phyloP scores from a whole-genome alignment of 2,888 invertebrate genomes.

The Capitulum mitella region DNA sequence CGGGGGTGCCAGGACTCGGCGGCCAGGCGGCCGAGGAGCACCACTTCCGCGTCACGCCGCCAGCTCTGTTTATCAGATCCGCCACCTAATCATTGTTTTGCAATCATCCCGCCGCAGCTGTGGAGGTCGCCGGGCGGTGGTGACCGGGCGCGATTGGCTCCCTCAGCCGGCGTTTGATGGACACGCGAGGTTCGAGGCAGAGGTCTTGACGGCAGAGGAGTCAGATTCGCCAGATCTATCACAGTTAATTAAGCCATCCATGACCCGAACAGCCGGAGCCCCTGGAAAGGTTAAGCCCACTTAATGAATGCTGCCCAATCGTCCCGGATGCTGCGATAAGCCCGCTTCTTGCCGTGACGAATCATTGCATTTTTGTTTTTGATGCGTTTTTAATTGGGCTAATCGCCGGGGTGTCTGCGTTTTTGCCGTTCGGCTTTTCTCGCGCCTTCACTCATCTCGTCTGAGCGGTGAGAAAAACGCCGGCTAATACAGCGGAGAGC shows the following conservation, averaged over 20 bases:
- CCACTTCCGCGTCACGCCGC: too few relatives aligned
- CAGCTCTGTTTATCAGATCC: too few relatives aligned
- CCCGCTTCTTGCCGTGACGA: conserved; percentile 3
- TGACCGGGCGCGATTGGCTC: neutral
- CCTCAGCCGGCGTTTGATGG: too few relatives aligned
- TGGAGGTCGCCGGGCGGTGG: neutral
- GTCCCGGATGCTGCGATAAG: conserved; percentile 12
- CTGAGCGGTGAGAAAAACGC: neutral
- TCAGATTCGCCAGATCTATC: neutral
- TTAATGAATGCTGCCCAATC: conserved; percentile 5
- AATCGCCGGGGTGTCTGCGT: conserved; percentile 18
- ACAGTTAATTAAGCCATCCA: conserved; percentile 2
- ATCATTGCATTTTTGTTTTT: conserved; percentile 19
- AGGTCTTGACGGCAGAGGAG: neutral
- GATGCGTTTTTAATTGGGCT: conserved; percentile 19
- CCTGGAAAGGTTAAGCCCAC: conserved; percentile 15
- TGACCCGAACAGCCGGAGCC: neutral
- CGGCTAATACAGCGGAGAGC: conserved; percentile 10
- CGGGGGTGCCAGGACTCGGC: too few relatives aligned
- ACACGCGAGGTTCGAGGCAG: neutral
- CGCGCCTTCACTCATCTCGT: conserved; percentile 21
- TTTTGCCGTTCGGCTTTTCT: neutral
- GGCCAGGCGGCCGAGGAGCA: too few relatives aligned
- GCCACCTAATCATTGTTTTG: conserved; percentile 12
- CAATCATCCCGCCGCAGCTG: too few relatives aligned